Evolutionary conservation across 2,113 vertebrate species (phyloP).

Genomic region (Silurus asotus): DNA sequence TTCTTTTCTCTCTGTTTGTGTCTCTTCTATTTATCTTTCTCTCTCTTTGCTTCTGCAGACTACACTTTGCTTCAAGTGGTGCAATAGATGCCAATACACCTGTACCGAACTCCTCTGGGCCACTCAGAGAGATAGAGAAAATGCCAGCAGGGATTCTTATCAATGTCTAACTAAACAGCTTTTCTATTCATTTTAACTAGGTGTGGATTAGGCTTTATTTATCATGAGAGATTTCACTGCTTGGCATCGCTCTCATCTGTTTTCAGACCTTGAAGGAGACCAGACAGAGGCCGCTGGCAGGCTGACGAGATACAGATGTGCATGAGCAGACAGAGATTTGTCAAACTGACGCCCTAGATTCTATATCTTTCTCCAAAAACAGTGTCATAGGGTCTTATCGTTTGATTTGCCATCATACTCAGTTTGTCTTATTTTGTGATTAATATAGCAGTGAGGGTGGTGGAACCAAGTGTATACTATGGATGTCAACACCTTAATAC

Average conservation of each 20-base stretch:
- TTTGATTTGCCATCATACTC: neutral
- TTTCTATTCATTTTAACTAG: constrained; percentile 37
- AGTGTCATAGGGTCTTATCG: neutral
- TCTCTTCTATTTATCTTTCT: neutral
- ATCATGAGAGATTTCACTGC: constrained; percentile 28
- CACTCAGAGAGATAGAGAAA: constrained; percentile 7
- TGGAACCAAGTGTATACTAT: neutral
- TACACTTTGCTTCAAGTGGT: neutral
- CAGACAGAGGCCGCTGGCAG: constrained; percentile 23
- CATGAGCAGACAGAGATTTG: neutral
- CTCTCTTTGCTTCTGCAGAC: neutral
- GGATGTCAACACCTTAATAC: neutral
- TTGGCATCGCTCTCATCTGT: constrained; percentile 26
- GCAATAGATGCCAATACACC: constrained; percentile 12
- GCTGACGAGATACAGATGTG: constrained; percentile 22
- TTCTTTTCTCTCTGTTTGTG: neutral
- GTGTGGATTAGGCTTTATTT: constrained; percentile 17
- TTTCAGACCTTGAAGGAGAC: constrained; percentile 16
- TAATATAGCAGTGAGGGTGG: neutral
- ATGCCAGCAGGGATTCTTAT: constrained; percentile 31
- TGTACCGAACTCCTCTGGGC: constrained; percentile 5
- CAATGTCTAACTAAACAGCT: constrained; percentile 25
- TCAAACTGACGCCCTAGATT: constrained; percentile 8
- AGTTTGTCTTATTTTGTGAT: neutral
- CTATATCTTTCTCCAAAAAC: constrained; percentile 14